Percentiles rank a stretch among this genome's conserved stretches.
Conservation (phyloP, 2,113 vertebrate genomes). For the Strix aluco region DNA sequence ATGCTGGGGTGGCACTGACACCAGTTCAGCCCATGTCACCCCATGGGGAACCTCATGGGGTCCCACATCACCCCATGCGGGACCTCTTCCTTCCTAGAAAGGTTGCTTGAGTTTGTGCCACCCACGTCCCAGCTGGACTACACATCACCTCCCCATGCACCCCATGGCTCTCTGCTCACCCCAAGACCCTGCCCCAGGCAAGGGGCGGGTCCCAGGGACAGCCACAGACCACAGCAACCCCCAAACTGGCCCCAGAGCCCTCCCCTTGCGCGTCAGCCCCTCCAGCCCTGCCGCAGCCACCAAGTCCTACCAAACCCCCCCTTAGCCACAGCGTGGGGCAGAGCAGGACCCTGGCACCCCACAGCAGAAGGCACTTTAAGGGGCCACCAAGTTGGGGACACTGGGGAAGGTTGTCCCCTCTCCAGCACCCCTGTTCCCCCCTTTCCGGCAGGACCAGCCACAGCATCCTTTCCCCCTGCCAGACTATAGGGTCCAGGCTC, state of each 20-base stretch:
- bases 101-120: neutral
- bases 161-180: neutral
- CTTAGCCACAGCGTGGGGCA: neutral
- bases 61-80: neutral
- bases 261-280: neutral
- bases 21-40: neutral
- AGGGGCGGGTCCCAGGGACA: neutral
- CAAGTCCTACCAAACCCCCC: neutral
- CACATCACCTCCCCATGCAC: neutral
- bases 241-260: neutral
- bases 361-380: neutral
- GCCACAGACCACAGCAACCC: accelerated
- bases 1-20: neutral
- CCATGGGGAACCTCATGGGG: neutral
- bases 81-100: neutral
- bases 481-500: neutral
- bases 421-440: neutral
- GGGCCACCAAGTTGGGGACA: neutral
- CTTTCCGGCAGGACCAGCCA: neutral
- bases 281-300: neutral
- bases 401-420: neutral
- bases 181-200: neutral
- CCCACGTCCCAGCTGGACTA: neutral
- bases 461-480: neutral
- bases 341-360: neutral